Base-by-base conservation (phyloP, 2,888 invertebrate species). In the Epistrophe grossulariae region DNA sequence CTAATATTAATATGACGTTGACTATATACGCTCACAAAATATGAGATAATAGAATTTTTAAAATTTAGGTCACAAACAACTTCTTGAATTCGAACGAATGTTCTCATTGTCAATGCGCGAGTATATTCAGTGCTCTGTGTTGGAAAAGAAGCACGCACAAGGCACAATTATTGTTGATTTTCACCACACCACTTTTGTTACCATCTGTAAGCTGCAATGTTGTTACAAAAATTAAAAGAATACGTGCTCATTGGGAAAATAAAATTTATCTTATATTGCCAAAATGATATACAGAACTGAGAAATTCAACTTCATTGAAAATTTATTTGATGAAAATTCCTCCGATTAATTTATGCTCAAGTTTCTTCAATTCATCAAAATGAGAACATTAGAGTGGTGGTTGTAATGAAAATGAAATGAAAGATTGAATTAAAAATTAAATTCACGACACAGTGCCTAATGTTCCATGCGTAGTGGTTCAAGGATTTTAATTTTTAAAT, bases 61-160 rank as follows among this genome's bases (percentile, higher is more conserved):
- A 59, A 35, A 52, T 52, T 24, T 15, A 28, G 52, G 11, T 19
- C 55, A 1, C 35, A 4, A 31, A 57, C 3, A n/a, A 57, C 24
- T 15, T 10, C 38, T 43, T 55, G 64, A 45, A 74, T 45, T 31
- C 11, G 0, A 76, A 64, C 11, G 0, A 76, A 64, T 76, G n/a
- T 15, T 35, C 31, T 64, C 13, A 55, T 55, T 76, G 15, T 66
- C 24, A 52, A 15, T 15, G 15, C 4, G 6, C 5, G 13, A 19
- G n/a, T n/a, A 1, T 13, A n/a, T 17, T 10, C 35, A 11, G 6
- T 2, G 0, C n/a, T n/a, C 24, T 24, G 24, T 24, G n/a, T 31
- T 35, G 8, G 35, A 35, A 60, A 7, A 38, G 13, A 60, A 19
- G 28, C 43, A 64, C 62, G 43, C n/a, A 45, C 43, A 62, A 24